phyloP scores from a whole-genome alignment of 30 jellyfish, hydroid and myxozoan species.

The Rhopilema esculentum region DNA sequence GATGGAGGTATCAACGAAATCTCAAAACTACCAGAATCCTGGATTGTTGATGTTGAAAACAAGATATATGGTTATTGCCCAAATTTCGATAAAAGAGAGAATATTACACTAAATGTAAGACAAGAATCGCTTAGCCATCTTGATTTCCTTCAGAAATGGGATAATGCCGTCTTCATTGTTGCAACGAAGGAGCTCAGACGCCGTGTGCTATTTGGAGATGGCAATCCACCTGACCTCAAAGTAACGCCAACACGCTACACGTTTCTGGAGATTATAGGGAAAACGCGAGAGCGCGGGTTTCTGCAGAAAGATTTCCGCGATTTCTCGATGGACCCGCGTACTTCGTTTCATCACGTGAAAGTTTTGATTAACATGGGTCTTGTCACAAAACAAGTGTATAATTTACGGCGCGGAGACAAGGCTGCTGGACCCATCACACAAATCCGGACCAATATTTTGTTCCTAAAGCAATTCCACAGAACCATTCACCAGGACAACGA shows the following conservation, averaged over 20 bases:
- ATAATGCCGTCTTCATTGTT: constrained; percentile 60
- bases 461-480: constrained; percentile 46
- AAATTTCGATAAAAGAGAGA: not conserved
- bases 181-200: constrained; percentile 75
- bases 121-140: not conserved
- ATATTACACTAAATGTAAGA: constrained; percentile 14
- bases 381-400: constrained; percentile 74
- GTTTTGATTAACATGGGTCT: constrained; percentile 49
- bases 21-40: constrained; percentile 32
- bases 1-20: not conserved
- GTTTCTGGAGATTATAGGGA: constrained; percentile 79
- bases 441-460: constrained; percentile 38
- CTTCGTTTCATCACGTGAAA: constrained; percentile 84
- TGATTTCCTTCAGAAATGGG: constrained; percentile 62
- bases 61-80: constrained; percentile 54
- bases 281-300: constrained; percentile 78
- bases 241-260: constrained; percentile 60
- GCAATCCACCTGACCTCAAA: constrained; percentile 43
- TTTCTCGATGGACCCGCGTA: constrained; percentile 81
- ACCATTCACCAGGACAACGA: not conserved
- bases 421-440: not conserved
- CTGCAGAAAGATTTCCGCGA: constrained; percentile 76
- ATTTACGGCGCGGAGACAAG: not conserved
- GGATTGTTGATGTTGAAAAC: constrained; percentile 45
- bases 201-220: constrained; percentile 65